Percentiles rank a stretch among this genome's conserved stretches.
phyloP scores from a whole-genome alignment of 2,888 invertebrate genomes.

The Drosophila tripunctata region DNA sequence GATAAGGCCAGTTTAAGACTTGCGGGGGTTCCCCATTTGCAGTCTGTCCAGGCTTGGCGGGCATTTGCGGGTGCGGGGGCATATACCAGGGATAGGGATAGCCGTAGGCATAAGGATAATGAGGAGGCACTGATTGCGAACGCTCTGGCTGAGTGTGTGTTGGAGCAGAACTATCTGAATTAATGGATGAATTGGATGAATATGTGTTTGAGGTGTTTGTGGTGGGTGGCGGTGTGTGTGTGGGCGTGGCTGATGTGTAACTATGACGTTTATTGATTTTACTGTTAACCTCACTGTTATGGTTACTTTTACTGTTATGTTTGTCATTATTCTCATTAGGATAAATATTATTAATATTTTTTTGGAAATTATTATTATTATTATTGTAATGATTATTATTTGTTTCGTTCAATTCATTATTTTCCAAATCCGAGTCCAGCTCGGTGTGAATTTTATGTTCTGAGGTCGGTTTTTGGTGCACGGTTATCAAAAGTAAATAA shows the following conservation, averaged over 20 bases:
- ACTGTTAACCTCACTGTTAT: constrained; percentile 69
- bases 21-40: constrained; percentile 49
- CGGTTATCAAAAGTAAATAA: constrained; percentile 77
- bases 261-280: constrained; percentile 72
- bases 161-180: constrained; percentile 68
- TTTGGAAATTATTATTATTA: constrained; percentile 51
- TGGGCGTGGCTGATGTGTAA: constrained; percentile 54
- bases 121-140: constrained; percentile 69
- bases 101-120: constrained; percentile 79
- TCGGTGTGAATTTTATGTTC: constrained; percentile 82
- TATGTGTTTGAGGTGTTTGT: constrained; percentile 42
- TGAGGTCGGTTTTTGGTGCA: constrained; percentile 74
- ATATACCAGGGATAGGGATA: constrained; percentile 81
- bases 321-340: constrained; percentile 58
- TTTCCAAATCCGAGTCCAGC: constrained; percentile 83
- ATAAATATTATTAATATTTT: constrained; percentile 44
- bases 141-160: constrained; percentile 56
- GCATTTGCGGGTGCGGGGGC: constrained; percentile 60
- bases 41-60: constrained; percentile 10
- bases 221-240: constrained; percentile 30
- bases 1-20: constrained; percentile 71
- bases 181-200: constrained; percentile 76
- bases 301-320: constrained; percentile 46
- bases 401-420: constrained; percentile 81
- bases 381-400: constrained; percentile 63